Conservation (phyloP, 2,797 vertebrate genomes). For the Mallotus villosus region DNA sequence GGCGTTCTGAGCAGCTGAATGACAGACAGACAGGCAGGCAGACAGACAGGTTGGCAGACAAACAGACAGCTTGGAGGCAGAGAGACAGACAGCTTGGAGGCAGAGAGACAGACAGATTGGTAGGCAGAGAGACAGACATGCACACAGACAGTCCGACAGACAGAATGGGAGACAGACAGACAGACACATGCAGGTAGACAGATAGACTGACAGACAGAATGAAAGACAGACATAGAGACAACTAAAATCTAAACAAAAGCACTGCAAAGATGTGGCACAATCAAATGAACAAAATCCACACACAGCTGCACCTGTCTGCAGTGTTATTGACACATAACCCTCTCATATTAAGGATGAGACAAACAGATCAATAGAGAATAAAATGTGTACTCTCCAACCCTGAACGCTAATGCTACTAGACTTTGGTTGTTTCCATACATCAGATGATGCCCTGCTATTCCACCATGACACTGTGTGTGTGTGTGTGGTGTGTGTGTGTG, state of each 20-base stretch:
- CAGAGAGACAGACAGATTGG: constrained; percentile 34
- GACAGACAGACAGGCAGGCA: constrained; percentile 44
- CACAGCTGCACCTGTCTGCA: not conserved
- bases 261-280: too few species aligned
- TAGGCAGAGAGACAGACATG: not conserved
- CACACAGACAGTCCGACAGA: constrained; percentile 9
- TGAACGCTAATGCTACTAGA: not conserved
- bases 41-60: constrained; percentile 25
- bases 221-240: not conserved
- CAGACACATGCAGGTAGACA: constrained; percentile 16
- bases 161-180: not conserved
- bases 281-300: not conserved
- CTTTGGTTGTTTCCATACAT: not conserved
- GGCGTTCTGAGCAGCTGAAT: constrained; percentile 47
- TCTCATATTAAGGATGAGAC: not conserved
- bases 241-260: too few species aligned
- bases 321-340: not conserved
- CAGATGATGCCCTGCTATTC: too few species aligned
- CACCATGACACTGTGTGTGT: not conserved
- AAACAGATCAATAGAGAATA: not conserved
- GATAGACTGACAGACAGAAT: constrained; percentile 29
- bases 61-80: constrained; percentile 26
- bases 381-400: not conserved
- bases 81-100: not conserved
- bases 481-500: constrained; percentile 7